phyloP scores from a whole-genome alignment of 2,797 vertebrate genomes.

The Tamandua tetradactyla region DNA sequence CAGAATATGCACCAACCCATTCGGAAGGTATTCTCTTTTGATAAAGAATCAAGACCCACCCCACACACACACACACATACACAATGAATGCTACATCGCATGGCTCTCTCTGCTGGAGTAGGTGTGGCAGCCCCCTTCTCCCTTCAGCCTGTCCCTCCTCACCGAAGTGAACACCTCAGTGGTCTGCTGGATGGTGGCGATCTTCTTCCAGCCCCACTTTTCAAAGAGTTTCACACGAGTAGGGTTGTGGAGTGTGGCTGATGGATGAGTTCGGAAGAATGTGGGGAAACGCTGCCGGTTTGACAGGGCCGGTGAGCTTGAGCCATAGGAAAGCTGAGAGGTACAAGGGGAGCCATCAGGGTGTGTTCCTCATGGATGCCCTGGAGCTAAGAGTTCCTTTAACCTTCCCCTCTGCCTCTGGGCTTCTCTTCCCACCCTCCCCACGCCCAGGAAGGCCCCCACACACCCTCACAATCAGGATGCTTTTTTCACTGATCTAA shows the following conservation, averaged over 20 bases:
- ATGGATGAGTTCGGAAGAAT: slow-evolving; percentile 94
- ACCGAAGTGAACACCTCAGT: slow-evolving; percentile 96
- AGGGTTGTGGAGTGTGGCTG: slow-evolving; percentile 94
- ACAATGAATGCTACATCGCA: fast-evolving
- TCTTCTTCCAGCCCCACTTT: slow-evolving; percentile 96
- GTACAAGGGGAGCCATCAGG: background rate
- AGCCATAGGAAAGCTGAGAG: slow-evolving; percentile 92
- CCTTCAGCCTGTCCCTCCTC: slow-evolving; percentile 59
- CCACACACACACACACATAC: too few relatives aligned
- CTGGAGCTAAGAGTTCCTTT: background rate
- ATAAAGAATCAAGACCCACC: background rate
- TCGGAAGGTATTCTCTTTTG: background rate
- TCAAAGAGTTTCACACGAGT: slow-evolving; percentile 94
- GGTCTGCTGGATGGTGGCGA: slow-evolving; percentile 96
- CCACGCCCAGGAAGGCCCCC: background rate
- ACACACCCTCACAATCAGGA: background rate
- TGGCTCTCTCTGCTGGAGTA: background rate
- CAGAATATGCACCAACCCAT: background rate
- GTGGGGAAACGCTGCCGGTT: slow-evolving; percentile 95
- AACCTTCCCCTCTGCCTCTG: background rate
- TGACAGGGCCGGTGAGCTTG: slow-evolving; percentile 93
- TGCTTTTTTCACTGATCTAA: background rate
- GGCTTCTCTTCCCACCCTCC: background rate
- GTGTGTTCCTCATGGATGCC: background rate
- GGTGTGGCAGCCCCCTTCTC: too few relatives aligned